A percentile compares a stretch with the other conserved stretches of the same genome.
These are phyloP conservation scores for Crossaster papposus DNA, from an alignment of 53 echinoderm and acorn worm species.

Conservation along the genomic window DNA sequence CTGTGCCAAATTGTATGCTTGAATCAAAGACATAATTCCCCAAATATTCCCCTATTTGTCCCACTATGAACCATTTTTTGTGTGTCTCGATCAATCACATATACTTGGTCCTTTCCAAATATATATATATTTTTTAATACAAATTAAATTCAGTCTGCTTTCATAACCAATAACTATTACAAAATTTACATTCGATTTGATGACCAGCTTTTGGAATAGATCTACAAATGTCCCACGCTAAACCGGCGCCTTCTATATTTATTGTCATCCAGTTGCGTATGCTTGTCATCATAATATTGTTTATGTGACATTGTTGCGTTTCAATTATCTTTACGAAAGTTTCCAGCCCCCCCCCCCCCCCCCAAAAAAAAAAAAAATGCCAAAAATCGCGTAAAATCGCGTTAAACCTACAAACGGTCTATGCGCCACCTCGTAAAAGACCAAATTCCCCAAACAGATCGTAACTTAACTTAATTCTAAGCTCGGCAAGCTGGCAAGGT, in stretches of 20 bases:
- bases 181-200: conserved; percentile 11
- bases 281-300: conserved; percentile 9
- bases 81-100: background rate
- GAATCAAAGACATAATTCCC: too few species aligned
- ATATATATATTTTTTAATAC: too few species aligned
- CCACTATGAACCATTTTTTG: too few species aligned
- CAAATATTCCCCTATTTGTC: too few species aligned
- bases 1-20: too few species aligned
- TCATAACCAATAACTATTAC: conserved; percentile 12
- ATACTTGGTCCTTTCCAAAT: background rate
- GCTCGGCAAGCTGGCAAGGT: background rate
- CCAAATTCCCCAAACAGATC: background rate
- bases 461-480: conserved; percentile 5
- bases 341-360: background rate
- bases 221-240: background rate
- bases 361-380: too few species aligned
- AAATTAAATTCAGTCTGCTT: too few species aligned
- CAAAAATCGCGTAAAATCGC: background rate
- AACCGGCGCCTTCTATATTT: background rate
- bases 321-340: background rate
- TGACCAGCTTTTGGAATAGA: background rate
- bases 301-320: conserved; percentile 27
- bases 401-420: background rate
- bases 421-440: conserved; percentile 7
- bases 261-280: conserved; percentile 15